Conservation (phyloP, 2,797 vertebrate species). For the Chrosomus eos region DNA sequence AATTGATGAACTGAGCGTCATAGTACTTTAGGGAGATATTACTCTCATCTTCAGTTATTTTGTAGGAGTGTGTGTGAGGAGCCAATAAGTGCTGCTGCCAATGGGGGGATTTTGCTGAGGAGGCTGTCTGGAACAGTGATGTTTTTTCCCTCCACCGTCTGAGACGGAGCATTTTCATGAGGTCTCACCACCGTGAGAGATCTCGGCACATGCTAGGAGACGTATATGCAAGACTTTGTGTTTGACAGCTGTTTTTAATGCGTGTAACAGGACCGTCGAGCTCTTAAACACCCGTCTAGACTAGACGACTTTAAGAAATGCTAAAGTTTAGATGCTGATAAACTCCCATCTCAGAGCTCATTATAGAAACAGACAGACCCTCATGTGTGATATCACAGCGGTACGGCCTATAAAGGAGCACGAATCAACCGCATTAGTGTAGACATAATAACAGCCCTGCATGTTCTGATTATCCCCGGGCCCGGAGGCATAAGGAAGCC, state of each 20-base stretch:
- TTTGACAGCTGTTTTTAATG: conserved; percentile 20
- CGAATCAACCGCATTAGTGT: conserved; percentile 4
- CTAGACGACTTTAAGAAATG: conserved; percentile 43
- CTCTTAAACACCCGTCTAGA: conserved; percentile 56
- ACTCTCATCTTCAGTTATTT: not conserved
- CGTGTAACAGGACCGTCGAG: not conserved
- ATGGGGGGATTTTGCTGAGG: conserved; percentile 41
- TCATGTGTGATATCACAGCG: conserved; percentile 38
- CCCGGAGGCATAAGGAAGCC: not conserved
- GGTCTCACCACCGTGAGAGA: conserved; percentile 5
- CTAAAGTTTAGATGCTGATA: conserved; percentile 25
- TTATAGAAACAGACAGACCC: conserved; percentile 29
- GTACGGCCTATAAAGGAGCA: not conserved
- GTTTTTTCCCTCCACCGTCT: conserved; percentile 10
- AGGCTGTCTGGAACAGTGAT: conserved; percentile 1
- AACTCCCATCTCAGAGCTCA: conserved; percentile 40
- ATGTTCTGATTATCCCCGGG: not conserved
- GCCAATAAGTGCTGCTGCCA: not conserved
- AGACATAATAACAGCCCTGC: conserved; percentile 22
- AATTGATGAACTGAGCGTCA: not conserved
- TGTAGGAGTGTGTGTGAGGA: not conserved
- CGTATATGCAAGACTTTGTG: not conserved
- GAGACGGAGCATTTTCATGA: not conserved
- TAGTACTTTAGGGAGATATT: not conserved
- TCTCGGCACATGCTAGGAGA: conserved; percentile 38